These are phyloP conservation scores for Austrolebias charrua DNA, from an alignment of 2,797 vertebrate genomes.

Conservation along the genomic window DNA sequence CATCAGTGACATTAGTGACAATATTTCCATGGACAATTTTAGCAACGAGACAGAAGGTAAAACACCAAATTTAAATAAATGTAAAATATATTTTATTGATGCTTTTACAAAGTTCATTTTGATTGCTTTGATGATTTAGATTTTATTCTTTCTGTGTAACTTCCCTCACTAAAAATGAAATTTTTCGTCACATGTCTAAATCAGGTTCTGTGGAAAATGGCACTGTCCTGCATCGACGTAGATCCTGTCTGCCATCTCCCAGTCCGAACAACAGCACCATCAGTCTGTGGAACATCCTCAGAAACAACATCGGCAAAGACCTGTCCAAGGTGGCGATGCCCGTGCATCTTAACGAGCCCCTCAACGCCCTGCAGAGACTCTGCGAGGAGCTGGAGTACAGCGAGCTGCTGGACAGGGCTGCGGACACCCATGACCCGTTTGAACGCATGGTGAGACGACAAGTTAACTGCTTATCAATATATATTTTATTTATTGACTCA, in stretches of 20 bases:
- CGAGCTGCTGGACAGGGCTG: constrained; percentile 89
- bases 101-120: neutral
- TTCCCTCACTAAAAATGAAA: neutral
- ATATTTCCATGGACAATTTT: constrained; percentile 93
- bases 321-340: constrained; percentile 98
- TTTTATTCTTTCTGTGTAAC: neutral
- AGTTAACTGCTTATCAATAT: neutral
- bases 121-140: neutral
- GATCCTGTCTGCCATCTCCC: constrained; percentile 84
- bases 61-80: constrained; percentile 68
- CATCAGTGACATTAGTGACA: constrained; percentile 96
- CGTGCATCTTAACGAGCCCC: constrained; percentile 92
- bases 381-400: constrained; percentile 98
- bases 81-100: neutral
- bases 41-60: constrained; percentile 88
- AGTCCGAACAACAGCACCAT: constrained; percentile 89
- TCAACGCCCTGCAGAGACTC: constrained; percentile 94
- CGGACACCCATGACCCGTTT: constrained; percentile 78
- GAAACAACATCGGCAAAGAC: constrained; percentile 98
- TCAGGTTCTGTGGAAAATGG: constrained; percentile 62
- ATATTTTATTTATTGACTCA: neutral
- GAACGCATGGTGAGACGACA: constrained; percentile 89
- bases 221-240: constrained; percentile 42
- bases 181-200: neutral
- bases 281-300: constrained; percentile 97